These are phyloP conservation scores for Anastrepha obliqua DNA, from an alignment of 1,140 invertebrate species.

Conservation along the genomic window DNA sequence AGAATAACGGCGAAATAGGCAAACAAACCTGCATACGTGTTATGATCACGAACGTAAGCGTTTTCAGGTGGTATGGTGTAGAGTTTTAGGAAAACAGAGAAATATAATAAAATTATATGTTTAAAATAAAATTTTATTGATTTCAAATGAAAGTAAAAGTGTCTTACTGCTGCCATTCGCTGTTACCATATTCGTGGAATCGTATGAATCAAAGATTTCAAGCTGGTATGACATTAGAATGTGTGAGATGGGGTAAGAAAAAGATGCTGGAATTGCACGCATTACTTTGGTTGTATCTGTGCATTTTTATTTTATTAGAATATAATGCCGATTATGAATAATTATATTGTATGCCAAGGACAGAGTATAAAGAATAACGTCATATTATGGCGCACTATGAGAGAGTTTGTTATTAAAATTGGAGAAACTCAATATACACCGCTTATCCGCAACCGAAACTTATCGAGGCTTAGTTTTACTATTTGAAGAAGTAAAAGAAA, in stretches of 20 bases:
- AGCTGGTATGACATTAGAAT: background rate
- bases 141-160: background rate
- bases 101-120: conserved; percentile 40
- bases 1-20: conserved; percentile 82
- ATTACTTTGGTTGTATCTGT: background rate
- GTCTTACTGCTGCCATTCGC: conserved; percentile 37
- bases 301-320: background rate
- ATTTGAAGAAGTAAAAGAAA: too few relatives aligned
- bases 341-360: background rate
- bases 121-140: conserved; percentile 17
- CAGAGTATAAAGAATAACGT: background rate
- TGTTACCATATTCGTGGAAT: background rate
- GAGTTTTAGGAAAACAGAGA: background rate
- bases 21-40: conserved; percentile 77
- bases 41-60: background rate
- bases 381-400: background rate
- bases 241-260: background rate
- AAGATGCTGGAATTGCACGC: background rate
- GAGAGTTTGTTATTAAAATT: background rate
- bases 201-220: background rate
- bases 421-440: background rate
- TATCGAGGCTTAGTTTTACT: background rate
- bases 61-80: background rate
- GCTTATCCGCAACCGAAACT: background rate
- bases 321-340: background rate